Base-by-base conservation (phyloP, 2,113 vertebrate species). In the Alexandromys fortis region DNA sequence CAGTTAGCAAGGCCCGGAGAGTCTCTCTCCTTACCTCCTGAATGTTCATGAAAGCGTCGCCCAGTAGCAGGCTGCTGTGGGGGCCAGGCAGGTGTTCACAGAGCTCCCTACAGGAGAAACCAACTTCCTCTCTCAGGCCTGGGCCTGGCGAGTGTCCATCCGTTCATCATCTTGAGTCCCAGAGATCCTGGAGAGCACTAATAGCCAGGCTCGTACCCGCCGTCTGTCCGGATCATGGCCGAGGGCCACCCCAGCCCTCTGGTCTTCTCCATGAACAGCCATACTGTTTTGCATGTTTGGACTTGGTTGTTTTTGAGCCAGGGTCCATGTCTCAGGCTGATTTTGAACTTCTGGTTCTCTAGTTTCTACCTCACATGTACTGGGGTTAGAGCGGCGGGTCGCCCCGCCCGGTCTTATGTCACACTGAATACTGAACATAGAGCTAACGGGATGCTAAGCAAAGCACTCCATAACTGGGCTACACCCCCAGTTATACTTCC, bases 31-130 rank as follows among this genome's bases (percentile, higher is more conserved):
- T 97, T 65, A 99, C 99, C 98, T 99, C 98, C 94, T 99, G 98
- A 90, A 99, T 98, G 67, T 97, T 98, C 98, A 99, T 98, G 75
- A 98, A 98, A 30, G 99, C 99, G 70, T 99, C 98, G 4, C 98
- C 99, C 93, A 99, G 95, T 0, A 99, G 98, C 86, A 99, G 93
- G 92, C 97, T 98, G 65, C 98, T 98, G 61, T 98, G 98, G 86
- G 98, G 97, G 45, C 98, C 98, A 0, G 98, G 99, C 72, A 98
- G 90, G 10, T 98, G 97, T 63, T 98, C 98, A 79, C 98, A 98
- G 42, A 99, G 98, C 42, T 99, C 98, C 72, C 99, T 99, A 94
- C 68, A 91, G 94, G 75, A 78, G 82, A 47, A 85, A 83, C 10
- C 58, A 8, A 42, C 47, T 61, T 11, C 55, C 13, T 9, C 5